These are phyloP conservation scores for Halcyon chelicuti DNA, from an alignment of 2,797 vertebrate genomes.

Conservation along the genomic window DNA sequence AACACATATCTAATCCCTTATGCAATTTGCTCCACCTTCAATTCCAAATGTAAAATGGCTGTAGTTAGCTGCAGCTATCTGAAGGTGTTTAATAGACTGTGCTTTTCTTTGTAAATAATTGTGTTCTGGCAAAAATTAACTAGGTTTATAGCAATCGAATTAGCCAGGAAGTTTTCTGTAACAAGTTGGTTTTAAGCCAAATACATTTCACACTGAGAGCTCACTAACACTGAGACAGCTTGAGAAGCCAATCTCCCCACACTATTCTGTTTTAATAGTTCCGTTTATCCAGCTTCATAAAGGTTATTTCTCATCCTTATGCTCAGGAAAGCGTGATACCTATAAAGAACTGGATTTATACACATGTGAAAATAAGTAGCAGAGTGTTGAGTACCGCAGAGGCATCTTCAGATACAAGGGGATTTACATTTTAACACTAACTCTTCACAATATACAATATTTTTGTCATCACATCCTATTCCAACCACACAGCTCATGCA, in stretches of 20 bases:
- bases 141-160: constrained; percentile 1
- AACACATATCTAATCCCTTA: neutral
- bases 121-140: constrained; percentile 20
- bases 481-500: neutral
- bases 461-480: constrained; percentile 1
- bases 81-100: constrained; percentile 26
- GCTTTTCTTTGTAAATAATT: constrained; percentile 30
- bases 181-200: constrained; percentile 35
- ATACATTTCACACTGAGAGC: constrained; percentile 14
- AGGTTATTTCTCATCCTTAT: constrained; percentile 27
- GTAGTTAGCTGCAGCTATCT: neutral
- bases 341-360: constrained; percentile 20
- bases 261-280: constrained; percentile 25
- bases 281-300: constrained; percentile 24
- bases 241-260: neutral
- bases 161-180: constrained; percentile 27
- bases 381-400: neutral
- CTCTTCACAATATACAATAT: neutral
- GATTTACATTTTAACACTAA: neutral
- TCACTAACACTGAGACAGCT: neutral
- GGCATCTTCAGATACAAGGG: neutral
- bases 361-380: neutral
- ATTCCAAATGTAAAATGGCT: neutral
- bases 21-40: neutral
- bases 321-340: neutral